Percentiles rank a stretch among this genome's conserved stretches.
phyloP scores from a whole-genome alignment of 2,113 vertebrate genomes.

The Halcyon malimbica region DNA sequence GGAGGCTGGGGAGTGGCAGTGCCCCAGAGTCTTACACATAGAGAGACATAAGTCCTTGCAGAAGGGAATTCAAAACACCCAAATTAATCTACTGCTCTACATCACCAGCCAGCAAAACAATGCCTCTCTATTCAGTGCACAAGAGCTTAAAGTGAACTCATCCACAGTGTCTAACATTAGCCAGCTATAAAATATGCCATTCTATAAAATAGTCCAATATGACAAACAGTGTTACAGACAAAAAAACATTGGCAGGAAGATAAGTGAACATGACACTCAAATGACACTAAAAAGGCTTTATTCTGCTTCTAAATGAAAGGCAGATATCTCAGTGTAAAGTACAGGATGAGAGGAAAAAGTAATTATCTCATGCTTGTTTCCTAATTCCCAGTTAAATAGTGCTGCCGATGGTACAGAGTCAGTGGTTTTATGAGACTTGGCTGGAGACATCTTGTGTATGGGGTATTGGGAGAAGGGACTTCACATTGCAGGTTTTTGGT shows the following conservation, averaged over 20 bases:
- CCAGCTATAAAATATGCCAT: not conserved
- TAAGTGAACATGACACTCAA: not conserved
- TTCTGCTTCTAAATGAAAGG: not conserved
- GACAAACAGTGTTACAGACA: not conserved
- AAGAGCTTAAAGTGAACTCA: not conserved
- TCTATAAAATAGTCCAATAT: not conserved
- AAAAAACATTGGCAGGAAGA: not conserved
- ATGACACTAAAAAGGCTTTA: not conserved
- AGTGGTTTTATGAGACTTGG: not conserved
- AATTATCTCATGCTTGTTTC: not conserved
- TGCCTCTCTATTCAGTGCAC: not conserved
- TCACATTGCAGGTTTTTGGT: not conserved
- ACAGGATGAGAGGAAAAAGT: not conserved
- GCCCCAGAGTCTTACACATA: not conserved
- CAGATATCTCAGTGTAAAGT: not conserved
- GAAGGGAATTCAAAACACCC: not conserved
- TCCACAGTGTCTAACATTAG: not conserved
- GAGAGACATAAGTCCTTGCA: not conserved
- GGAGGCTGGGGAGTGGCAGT: not conserved
- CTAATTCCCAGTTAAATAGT: not conserved
- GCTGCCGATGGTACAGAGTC: not conserved
- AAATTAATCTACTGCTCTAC: not conserved
- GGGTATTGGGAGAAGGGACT: not conserved
- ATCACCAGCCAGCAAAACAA: not conserved
- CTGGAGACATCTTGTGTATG: rapidly evolving